Evolutionary conservation across 2,797 vertebrate species (phyloP), one percentile per base, ranked within the genome.

Genomic region (Anguilla megastoma): DNA sequence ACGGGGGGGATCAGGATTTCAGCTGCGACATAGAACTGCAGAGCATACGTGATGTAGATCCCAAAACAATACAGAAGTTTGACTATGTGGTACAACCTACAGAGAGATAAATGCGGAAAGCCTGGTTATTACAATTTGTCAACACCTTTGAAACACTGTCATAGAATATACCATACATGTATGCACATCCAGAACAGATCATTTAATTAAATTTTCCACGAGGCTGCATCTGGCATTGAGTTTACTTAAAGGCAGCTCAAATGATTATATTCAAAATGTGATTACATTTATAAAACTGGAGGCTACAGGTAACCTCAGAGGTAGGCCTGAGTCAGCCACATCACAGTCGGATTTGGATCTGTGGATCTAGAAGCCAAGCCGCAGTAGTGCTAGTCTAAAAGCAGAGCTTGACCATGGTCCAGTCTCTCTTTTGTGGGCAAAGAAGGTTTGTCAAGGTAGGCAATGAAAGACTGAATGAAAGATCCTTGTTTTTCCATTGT

Each of bases 11-110:
- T 95, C 89, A 99, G 91, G 89, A 99, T 99, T 95, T 99, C 98
- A 0, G 98, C 98, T 0, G 98, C 96, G 30, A 99, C 98, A 0
- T 98, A 99, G 95, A 99, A 99, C 96, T 99, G 98, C 88, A 99
- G 95, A 0, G 97, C 98, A 0, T 98, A 99, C 0, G 98, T 98
- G 94, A 99, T 97, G 94, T 97, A 98, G 89, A 99, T 99, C n/a
- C 98, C 98, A 0, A 98, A 93, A 86, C 96, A 97, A 94, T 99
- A 99, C 2, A 99, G 96, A 89, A 99, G 95, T 93, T 99, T 99
- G 85, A 99, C 98, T 0, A 95, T 93, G 93, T 99, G 98, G 94
- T 99, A 99, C 79, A 97, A 92, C 98, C 98, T 99, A 94, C 79
- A n/a, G 5, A 82, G 21, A 50, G 45, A 82, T 2, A n/a, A 21